Base-by-base conservation (phyloP, 2,888 invertebrate species). In the Pinctada fucata region DNA sequence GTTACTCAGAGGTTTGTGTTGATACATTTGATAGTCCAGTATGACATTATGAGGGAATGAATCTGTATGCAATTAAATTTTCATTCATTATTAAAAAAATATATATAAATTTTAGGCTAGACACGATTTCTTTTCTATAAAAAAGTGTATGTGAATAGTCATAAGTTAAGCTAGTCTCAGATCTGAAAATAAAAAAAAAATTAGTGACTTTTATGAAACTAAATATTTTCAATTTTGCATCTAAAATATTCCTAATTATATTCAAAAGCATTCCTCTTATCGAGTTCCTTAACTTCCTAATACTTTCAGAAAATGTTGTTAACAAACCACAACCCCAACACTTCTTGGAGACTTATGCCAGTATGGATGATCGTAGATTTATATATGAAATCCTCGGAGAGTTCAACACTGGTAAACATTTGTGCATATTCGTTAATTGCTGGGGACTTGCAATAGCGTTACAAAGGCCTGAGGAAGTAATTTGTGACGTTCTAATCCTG, bases 391-490 rank as follows among this genome's bases (percentile, higher is more conserved):
- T 72, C 3, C 51, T 85, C 1, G 75, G 75, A 1, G 72, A 71
- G 3, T 84, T 81, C 67, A 75, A 75, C 51, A 76, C 73, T 13
- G 77, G 68, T 58, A 72, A 76, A 31, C 75, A 79, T 6, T 45
- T 86, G 2, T 75, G 79, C 72, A 50, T 89, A n/a, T 84, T 85
- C 4, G 75, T 88, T 50, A 86, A 87, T 69, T 86, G 86, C 77
- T 87, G 87, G 87, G 88, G 88, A 3, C 76, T 88, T 13, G 82
- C 83, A 13, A 75, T 86, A n/a, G 71, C 82, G 2, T 52, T 79
- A 50, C 47, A 76, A 6, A 66, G 76, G 52, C 72, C 81, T n/a
- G 75, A 72, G 10, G 80, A 82, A 65, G 79, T 84, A 5, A 50
- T 85, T 10, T 86, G 85, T 80, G 86, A 87, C 75, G 66, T 86